Evolutionary conservation across 2,888 invertebrate genomes (phyloP), one percentile per base, ranked within the genome.

Genomic region (Drosophila falleni): DNA sequence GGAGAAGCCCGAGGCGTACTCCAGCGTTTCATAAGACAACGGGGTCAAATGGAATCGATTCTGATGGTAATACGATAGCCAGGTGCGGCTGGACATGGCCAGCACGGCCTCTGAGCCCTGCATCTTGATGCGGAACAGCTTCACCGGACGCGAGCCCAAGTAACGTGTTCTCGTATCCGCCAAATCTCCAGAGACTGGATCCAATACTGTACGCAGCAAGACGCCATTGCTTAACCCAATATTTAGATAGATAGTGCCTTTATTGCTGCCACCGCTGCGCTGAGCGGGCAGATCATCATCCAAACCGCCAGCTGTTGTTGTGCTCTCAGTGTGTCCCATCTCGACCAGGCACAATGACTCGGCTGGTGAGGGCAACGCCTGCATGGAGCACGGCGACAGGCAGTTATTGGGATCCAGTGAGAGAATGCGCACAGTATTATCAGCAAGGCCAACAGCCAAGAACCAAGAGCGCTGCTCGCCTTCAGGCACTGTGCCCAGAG

Each of bases 11-110:
- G 99, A 98, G 0, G 99, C 99, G 93, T 98, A 99, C 91, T 99
- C 99, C 64, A 99, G 93, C 63, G 98, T 97, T 92, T 99, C 99
- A 91, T 99, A 99, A 0, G 98, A 98, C 0, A 99, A 93, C 0
- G 99, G 99, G 0, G 99, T 99, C 50, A 99, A 93, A 92, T 99
- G 98, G 90, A 98, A 98, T 58, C 97, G 95, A 93, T 98, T 99
- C 93, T 99, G 99, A 92, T 99, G 98, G 89, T 98, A 98, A 91
- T 99, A 99, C 89, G 98, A 98, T 26, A 99, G 94, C 99, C 99
- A 99, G 0, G 98, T 98, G 78, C 99, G 95, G 80, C 98, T 98
- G 0, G 99, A 99, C 95, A 99, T 98, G 0, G 99, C 99, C 35
- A 99, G 93, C 0, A 99, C 99, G 1, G 99, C 98, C 93, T 99